phyloP scores from a whole-genome alignment of 2,888 invertebrate genomes.

The Lasioglossum lativentre region DNA sequence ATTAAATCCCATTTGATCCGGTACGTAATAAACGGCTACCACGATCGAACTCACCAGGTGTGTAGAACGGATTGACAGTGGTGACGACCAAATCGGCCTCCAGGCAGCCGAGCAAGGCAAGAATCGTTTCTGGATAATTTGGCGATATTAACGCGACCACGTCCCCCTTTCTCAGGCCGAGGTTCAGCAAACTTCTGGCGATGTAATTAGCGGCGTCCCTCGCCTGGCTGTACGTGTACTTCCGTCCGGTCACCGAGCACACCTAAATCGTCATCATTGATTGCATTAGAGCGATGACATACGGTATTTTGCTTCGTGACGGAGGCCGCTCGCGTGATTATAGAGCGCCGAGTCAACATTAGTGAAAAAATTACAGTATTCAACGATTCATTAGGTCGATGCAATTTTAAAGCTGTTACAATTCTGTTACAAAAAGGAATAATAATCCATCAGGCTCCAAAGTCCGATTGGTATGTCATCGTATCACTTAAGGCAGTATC shows the following conservation, averaged over 20 bases:
- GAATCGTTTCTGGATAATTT: slow-evolving; percentile 91
- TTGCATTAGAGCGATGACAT: slow-evolving; percentile 11
- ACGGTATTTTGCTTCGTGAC: not conserved
- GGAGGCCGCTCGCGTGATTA: not conserved
- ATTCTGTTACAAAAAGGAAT: not conserved
- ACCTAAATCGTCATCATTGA: slow-evolving; percentile 86
- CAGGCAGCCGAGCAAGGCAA: slow-evolving; percentile 88
- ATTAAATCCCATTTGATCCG: not conserved
- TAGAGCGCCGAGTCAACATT: not conserved
- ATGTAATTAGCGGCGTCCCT: slow-evolving; percentile 89
- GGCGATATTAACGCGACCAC: slow-evolving; percentile 90
- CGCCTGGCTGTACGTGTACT: slow-evolving; percentile 90
- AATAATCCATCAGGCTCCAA: not conserved
- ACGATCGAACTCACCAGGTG: slow-evolving; percentile 82
- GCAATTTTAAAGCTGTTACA: not conserved
- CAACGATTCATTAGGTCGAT: not conserved
- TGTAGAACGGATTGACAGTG: slow-evolving; percentile 91
- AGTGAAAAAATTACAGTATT: not conserved
- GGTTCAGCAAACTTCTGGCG: slow-evolving; percentile 88
- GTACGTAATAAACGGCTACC: not conserved
- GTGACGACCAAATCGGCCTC: slow-evolving; percentile 90
- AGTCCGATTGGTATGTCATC: not conserved
- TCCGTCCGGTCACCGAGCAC: slow-evolving; percentile 89
- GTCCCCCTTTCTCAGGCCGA: slow-evolving; percentile 89
- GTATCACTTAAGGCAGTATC: not conserved